Percentiles rank a stretch among this genome's conserved stretches.
Conservation (phyloP, 2,797 vertebrate species). For the Anguilla pacifica region DNA sequence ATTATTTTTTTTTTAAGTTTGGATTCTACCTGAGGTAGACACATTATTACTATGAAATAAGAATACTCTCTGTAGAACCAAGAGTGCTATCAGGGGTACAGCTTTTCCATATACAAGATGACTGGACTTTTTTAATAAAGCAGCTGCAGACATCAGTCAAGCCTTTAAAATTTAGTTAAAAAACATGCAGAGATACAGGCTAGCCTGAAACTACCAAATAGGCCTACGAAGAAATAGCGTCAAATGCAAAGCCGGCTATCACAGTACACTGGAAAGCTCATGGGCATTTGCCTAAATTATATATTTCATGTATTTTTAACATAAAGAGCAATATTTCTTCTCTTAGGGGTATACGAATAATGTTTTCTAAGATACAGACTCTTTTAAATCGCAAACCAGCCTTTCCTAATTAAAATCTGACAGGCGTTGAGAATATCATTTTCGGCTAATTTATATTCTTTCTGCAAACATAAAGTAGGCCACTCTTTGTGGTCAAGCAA, state of each 20-base stretch:
- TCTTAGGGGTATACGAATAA: constrained; percentile 30
- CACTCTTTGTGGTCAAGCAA: constrained; percentile 24
- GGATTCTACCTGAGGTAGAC: neutral
- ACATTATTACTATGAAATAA: constrained; percentile 4
- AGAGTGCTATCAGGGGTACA: neutral
- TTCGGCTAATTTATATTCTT: constrained; percentile 63
- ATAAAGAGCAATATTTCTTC: constrained; percentile 37
- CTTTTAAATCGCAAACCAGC: constrained; percentile 39
- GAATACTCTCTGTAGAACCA: constrained; percentile 9
- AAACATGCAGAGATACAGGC: constrained; percentile 14
- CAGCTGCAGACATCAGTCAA: neutral
- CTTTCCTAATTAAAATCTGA: constrained; percentile 66
- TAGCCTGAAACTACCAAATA: constrained; percentile 34
- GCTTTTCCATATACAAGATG: neutral
- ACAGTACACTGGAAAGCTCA: constrained; percentile 47
- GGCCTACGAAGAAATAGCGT: constrained; percentile 26
- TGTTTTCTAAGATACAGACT: constrained; percentile 39
- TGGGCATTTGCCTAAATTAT: constrained; percentile 72
- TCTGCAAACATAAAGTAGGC: constrained; percentile 7
- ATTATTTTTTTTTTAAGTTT: neutral
- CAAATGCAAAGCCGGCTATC: constrained; percentile 30
- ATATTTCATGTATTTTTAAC: constrained; percentile 59
- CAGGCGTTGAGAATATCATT: constrained; percentile 66
- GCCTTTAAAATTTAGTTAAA: neutral
- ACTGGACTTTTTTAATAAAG: constrained; percentile 12